These are phyloP conservation scores for Rhea pennata DNA, from an alignment of 2,113 vertebrate species.

Conservation along the genomic window DNA sequence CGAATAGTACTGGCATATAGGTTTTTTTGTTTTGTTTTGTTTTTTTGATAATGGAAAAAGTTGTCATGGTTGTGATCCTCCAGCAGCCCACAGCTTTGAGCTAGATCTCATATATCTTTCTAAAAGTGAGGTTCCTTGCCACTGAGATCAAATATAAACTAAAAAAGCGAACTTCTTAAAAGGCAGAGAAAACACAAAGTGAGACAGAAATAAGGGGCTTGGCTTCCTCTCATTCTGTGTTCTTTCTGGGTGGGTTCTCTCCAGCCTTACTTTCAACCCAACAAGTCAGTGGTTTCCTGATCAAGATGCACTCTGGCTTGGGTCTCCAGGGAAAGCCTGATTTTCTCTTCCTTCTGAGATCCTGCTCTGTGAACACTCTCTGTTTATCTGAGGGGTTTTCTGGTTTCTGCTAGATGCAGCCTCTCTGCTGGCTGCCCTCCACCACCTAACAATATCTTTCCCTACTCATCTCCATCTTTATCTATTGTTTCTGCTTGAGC, in stretches of 20 bases:
- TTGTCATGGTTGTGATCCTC: neutral
- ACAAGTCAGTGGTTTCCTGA: neutral
- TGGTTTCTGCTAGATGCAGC: neutral
- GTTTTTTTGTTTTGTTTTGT: neutral
- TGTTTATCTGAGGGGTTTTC: neutral
- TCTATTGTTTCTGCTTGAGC: neutral
- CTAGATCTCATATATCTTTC: neutral
- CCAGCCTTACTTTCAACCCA: neutral
- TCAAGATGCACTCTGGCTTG: neutral
- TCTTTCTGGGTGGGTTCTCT: neutral
- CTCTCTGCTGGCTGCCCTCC: neutral
- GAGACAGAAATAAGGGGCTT: neutral
- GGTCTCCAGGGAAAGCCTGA: neutral
- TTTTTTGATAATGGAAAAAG: neutral
- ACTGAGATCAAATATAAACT: slow-evolving; percentile 19
- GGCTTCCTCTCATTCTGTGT: neutral
- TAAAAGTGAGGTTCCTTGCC: neutral
- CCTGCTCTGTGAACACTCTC: neutral
- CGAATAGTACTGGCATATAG: neutral
- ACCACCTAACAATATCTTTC: neutral
- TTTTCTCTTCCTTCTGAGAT: neutral
- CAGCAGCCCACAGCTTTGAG: neutral
- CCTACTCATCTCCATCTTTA: neutral
- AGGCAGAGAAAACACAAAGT: neutral
- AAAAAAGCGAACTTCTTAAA: slow-evolving; percentile 9